These are phyloP conservation scores for Sphaerodactylus townsendi DNA, from an alignment of 2,113 vertebrate species.

Conservation along the genomic window DNA sequence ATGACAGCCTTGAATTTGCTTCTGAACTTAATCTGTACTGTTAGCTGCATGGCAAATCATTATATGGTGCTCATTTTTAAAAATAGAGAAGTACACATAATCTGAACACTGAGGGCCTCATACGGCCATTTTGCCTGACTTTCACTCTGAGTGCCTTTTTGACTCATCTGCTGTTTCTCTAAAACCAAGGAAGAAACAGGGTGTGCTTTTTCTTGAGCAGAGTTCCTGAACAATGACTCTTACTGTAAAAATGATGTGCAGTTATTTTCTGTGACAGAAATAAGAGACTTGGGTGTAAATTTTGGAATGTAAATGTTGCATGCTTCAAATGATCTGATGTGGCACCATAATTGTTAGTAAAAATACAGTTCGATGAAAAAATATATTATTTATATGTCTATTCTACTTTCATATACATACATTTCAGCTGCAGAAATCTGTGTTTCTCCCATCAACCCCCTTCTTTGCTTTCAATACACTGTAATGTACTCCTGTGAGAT, in stretches of 20 bases:
- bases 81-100: conserved; percentile 57
- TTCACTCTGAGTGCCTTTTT: conserved; percentile 55
- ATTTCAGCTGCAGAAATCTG: neutral
- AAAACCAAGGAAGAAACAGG: conserved; percentile 30
- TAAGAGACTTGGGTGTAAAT: neutral
- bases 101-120: conserved; percentile 56
- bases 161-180: conserved; percentile 30
- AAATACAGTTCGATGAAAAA: neutral
- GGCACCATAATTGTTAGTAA: neutral
- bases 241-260: neutral
- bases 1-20: conserved; percentile 53
- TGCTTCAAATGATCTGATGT: neutral
- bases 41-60: conserved; percentile 65
- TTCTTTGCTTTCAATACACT: neutral
- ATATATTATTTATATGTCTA: neutral
- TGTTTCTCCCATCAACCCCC: neutral
- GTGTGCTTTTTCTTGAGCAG: conserved; percentile 11
- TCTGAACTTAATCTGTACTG: conserved; percentile 69
- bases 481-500: neutral
- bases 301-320: neutral
- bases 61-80: conserved; percentile 64
- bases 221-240: conserved; percentile 33
- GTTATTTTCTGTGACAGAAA: conserved; percentile 13
- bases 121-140: conserved; percentile 58
- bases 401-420: neutral